phyloP scores from a whole-genome alignment of 2,888 invertebrate species.

The Molorchus minor region DNA sequence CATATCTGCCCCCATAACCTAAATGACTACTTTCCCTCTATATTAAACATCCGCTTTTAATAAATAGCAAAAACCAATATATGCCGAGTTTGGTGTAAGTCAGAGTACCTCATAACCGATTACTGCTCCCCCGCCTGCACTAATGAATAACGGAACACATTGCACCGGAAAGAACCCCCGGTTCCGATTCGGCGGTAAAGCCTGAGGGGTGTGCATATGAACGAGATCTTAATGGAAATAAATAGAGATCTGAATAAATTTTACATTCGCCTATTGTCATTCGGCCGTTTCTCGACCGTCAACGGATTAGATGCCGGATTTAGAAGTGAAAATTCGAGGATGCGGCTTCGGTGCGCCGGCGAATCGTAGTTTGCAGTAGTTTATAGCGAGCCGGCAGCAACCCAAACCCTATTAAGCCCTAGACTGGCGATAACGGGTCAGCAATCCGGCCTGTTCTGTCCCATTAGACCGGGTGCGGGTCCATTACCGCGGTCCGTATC shows the following conservation, averaged over 20 bases:
- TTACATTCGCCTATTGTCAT: slow-evolving; percentile 38
- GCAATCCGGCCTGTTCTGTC: slow-evolving; percentile 57
- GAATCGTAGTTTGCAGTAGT: slow-evolving; percentile 54
- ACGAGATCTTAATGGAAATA: slow-evolving; percentile 46
- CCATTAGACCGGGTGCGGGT: slow-evolving; percentile 55
- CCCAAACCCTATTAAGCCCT: slow-evolving; percentile 55
- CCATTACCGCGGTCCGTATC: slow-evolving; percentile 46
- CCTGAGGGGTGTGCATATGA: slow-evolving; percentile 39
- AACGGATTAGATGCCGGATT: slow-evolving; percentile 51
- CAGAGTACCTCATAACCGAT: slow-evolving; percentile 2
- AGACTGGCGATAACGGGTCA: slow-evolving; percentile 58
- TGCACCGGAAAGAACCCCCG: slow-evolving; percentile 4
- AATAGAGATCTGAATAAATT: slow-evolving; percentile 42
- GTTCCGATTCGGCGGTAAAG: slow-evolving; percentile 21
- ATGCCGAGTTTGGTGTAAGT: neutral
- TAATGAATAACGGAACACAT: slow-evolving; percentile 13
- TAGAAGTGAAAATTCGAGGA: slow-evolving; percentile 56
- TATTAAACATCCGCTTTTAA: no score
- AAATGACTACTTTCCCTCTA: no score
- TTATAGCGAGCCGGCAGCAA: slow-evolving; percentile 53
- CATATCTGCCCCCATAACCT: no score
- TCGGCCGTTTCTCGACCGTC: slow-evolving; percentile 26
- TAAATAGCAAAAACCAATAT: slow-evolving; percentile 2
- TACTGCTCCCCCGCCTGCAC: slow-evolving; percentile 1
- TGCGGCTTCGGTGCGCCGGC: slow-evolving; percentile 51